Evolutionary conservation across 2,113 vertebrate genomes (phyloP).

Genomic region (Synchiropus splendidus): DNA sequence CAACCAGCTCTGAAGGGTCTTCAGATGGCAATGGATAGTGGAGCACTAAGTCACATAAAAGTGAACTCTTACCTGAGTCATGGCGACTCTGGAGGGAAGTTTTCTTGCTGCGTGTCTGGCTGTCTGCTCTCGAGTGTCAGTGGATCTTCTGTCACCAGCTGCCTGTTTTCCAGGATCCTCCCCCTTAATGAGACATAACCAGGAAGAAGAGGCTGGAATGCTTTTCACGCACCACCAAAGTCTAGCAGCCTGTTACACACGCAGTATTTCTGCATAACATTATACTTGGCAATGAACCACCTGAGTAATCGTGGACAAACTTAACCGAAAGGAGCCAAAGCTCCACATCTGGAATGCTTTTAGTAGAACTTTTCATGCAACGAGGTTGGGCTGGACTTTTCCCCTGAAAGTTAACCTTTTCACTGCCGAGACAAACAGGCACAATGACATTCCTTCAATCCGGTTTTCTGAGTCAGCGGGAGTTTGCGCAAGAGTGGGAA

Average conservation of each 20-base stretch:
- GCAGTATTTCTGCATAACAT: too few relatives aligned
- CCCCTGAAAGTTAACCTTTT: constrained; percentile 5
- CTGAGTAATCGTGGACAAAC: too few relatives aligned
- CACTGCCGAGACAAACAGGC: constrained; percentile 15
- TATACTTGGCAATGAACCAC: too few relatives aligned
- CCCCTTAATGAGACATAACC: constrained; percentile 27
- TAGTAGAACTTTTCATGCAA: constrained; percentile 37
- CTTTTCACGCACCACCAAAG: too few relatives aligned
- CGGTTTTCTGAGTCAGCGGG: constrained; percentile 15
- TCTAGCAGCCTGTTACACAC: too few relatives aligned
- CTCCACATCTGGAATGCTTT: constrained; percentile 58
- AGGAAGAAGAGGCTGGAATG: constrained; percentile 23
- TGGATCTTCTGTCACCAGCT: constrained; percentile 55
- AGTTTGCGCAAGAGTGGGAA: too few relatives aligned
- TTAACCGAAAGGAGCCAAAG: too few relatives aligned
- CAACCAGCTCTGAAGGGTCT: too few relatives aligned
- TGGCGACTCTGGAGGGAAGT: constrained; percentile 25
- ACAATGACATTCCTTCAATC: constrained; percentile 23
- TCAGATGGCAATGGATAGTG: too few relatives aligned
- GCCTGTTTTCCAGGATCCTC: constrained; percentile 60
- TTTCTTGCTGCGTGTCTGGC: constrained; percentile 31
- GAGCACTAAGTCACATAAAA: too few relatives aligned
- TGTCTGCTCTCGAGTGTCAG: constrained; percentile 29
- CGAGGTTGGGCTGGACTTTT: neutral
- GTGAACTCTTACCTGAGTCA: constrained; percentile 57